These are phyloP conservation scores for Diarsia mendica DNA, from an alignment of 2,888 invertebrate genomes.

Conservation along the genomic window DNA sequence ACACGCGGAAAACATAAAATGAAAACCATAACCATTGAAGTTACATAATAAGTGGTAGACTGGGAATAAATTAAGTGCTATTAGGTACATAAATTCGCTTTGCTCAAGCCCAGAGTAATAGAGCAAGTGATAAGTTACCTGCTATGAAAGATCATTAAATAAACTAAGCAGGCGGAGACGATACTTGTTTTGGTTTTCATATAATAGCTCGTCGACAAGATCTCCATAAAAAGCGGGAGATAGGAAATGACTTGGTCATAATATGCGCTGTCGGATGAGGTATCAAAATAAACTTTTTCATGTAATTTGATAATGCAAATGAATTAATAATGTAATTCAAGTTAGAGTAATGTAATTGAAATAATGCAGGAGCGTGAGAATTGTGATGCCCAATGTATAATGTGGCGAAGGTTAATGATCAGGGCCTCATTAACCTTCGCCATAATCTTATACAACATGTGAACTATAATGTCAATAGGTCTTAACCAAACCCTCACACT, in stretches of 20 bases:
- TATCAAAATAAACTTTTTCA: too few relatives aligned
- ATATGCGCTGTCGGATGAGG: not conserved
- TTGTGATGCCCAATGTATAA: too few relatives aligned
- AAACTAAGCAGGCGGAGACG: not conserved
- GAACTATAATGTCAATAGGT: not conserved
- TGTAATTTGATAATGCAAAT: too few relatives aligned
- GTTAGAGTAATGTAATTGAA: too few relatives aligned
- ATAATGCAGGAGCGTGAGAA: too few relatives aligned
- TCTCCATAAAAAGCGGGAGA: not conserved
- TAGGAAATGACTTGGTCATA: not conserved
- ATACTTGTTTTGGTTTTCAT: not conserved
- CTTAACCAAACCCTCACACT: not conserved
- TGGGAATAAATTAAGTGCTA: slow-evolving; percentile 14
- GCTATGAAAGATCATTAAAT: slow-evolving; percentile 11
- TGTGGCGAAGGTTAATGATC: too few relatives aligned
- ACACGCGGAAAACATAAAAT: slow-evolving; percentile 43
- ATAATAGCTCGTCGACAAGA: not conserved
- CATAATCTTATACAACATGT: not conserved
- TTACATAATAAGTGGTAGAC: slow-evolving; percentile 18
- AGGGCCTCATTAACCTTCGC: too few relatives aligned
- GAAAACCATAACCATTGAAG: slow-evolving; percentile 25
- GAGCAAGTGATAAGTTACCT: slow-evolving; percentile 13
- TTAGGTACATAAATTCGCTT: slow-evolving; percentile 46
- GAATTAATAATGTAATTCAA: too few relatives aligned
- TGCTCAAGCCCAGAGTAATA: not conserved